Base-by-base conservation (phyloP, 2,797 vertebrate species). In the Yasuhikotakia modesta region DNA sequence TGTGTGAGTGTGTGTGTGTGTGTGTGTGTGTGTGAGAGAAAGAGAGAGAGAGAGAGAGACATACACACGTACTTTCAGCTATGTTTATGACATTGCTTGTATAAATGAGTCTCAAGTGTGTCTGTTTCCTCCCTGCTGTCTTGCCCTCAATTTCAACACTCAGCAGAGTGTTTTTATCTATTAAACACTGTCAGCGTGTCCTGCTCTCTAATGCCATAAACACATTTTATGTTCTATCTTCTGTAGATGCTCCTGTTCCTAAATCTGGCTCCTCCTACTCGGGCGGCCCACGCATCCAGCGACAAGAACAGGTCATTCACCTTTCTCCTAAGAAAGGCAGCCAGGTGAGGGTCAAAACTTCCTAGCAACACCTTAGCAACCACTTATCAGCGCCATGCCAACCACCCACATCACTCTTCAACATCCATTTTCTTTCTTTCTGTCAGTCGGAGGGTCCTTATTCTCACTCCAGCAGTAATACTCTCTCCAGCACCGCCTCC, bases 401-500 rank as follows among this genome's bases (percentile, higher is more conserved):
- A 55, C 52, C 52, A 55, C 52, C 10, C 4, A 22, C 19, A 12
- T 12, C 53, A 55, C 52, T 21, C 52, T 55, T 70, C 58, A 52
- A 4, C 3, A 0, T 17, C 17, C 7, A n/a, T 50, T 53, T n/a
- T 39, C 35, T 8, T 39, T 39, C 6, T 27, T 53, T 8, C 13
- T 3, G 24, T 17, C 86, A 99, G 97, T 94, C 95, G 0, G 98
- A 99, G 13, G 95, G 95, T 73, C 95, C 95, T 71, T 98, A 97
- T 87, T 99, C 98, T 0, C 98, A 99, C 90, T 99, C 98, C 82
- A 97, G 96, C 92, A 98, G 96, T 85, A 99, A 99, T 87, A 99
- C 98, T 0, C 94, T 99, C 1, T 99, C 98, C 92, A 99, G 98
- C 93, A 99, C 96, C 0, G 93, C 97, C 0, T 99, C 97, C 19